Conservation (phyloP, 2,888 invertebrate genomes). For the Drosophila neotestacea region DNA sequence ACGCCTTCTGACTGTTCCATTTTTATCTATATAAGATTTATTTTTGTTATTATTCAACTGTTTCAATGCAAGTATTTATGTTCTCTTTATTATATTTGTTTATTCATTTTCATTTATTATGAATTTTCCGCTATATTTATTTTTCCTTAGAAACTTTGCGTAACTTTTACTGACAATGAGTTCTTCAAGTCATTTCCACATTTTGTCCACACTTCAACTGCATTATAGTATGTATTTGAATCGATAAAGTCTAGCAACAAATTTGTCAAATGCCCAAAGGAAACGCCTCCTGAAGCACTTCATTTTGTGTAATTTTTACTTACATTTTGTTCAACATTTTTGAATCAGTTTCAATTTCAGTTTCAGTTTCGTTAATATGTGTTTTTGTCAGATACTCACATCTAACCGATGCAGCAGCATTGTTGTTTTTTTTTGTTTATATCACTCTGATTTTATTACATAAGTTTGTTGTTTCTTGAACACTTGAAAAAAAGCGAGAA, state of each 20-base stretch:
- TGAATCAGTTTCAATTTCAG: too few relatives aligned
- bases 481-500: conserved; percentile 14
- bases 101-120: too few relatives aligned
- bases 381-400: conserved; percentile 31
- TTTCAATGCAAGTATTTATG: too few relatives aligned
- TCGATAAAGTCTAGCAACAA: background rate
- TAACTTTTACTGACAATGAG: too few relatives aligned
- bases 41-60: too few relatives aligned
- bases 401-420: conserved; percentile 39
- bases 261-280: background rate
- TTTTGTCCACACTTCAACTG: too few relatives aligned
- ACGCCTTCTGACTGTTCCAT: too few relatives aligned
- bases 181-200: too few relatives aligned
- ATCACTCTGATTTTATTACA: background rate
- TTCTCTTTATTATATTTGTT: too few relatives aligned
- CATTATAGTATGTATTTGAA: background rate
- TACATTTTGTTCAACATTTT: conserved; percentile 12
- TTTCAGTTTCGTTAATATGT: background rate
- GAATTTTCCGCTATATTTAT: too few relatives aligned
- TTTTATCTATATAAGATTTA: too few relatives aligned
- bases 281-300: background rate
- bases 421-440: background rate
- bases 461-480: background rate
- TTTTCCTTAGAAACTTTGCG: too few relatives aligned
- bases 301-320: background rate